These are phyloP conservation scores for Epistrophe grossulariae DNA, from an alignment of 2,888 invertebrate species.

Conservation along the genomic window DNA sequence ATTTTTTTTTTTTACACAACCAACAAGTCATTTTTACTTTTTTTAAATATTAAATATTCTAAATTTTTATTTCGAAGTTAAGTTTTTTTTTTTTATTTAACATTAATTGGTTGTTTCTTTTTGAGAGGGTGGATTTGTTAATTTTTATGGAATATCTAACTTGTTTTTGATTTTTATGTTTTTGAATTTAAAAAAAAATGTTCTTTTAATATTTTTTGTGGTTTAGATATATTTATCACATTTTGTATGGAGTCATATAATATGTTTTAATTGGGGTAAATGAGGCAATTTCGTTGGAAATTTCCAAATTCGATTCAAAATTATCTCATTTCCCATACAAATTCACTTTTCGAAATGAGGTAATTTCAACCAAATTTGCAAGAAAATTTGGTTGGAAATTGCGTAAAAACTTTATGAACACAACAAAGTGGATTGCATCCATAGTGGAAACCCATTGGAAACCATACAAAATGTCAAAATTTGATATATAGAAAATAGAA, in stretches of 20 bases:
- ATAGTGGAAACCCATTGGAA: no score
- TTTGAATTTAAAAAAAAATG: constrained; percentile 16
- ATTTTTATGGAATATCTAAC: neutral
- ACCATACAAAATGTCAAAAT: no score
- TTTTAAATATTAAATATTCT: constrained; percentile 16
- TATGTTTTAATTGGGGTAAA: no score
- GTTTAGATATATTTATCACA: constrained; percentile 44
- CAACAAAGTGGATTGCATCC: no score
- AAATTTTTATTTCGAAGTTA: constrained; percentile 7
- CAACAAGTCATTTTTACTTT: constrained; percentile 57
- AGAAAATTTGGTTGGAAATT: no score
- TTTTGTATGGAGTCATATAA: constrained; percentile 5
- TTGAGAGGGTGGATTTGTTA: neutral
- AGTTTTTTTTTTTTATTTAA: neutral
- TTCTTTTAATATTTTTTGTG: constrained; percentile 37
- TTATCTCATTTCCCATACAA: no score
- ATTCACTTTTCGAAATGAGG: no score
- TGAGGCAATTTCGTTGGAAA: no score
- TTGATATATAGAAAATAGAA: no score
- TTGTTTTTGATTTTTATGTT: neutral
- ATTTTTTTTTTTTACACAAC: constrained; percentile 61
- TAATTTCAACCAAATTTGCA: no score
- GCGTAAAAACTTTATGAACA: no score
- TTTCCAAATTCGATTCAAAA: no score
- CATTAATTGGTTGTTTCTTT: constrained; percentile 4